Percentiles rank a stretch among this genome's conserved stretches.
These are phyloP conservation scores for Sprattus sprattus DNA, from an alignment of 2,113 vertebrate species.

Conservation along the genomic window DNA sequence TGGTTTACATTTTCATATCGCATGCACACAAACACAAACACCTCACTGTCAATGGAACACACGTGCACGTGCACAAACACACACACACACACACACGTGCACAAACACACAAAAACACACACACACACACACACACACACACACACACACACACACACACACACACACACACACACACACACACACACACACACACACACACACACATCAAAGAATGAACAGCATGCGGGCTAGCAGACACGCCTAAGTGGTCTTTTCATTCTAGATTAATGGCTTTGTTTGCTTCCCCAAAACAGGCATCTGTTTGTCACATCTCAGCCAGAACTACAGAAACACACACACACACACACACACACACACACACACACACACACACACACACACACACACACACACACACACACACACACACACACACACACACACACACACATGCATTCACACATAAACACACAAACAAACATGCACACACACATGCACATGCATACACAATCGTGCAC, in stretches of 20 bases:
- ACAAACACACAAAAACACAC: too few species aligned
- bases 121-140: neutral
- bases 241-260: neutral
- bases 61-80: too few species aligned
- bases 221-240: neutral
- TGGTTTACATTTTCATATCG: too few species aligned
- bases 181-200: conserved; percentile 16
- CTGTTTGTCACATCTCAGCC: neutral
- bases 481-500: too few species aligned
- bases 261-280: neutral
- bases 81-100: too few species aligned
- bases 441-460: too few species aligned
- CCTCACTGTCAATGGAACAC: too few species aligned
- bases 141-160: neutral
- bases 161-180: too few species aligned
- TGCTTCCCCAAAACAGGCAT: neutral
- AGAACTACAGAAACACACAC: neutral
- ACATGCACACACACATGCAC: too few species aligned
- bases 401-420: neutral
- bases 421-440: too few species aligned
- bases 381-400: neutral
- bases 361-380: neutral
- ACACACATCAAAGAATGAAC: neutral
- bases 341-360: neutral
- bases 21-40: too few species aligned